Evolutionary conservation across 92 coral and sea anemone species (phyloP), one percentile per base, ranked within the genome.

Genomic region (Phenganax stokvisi): DNA sequence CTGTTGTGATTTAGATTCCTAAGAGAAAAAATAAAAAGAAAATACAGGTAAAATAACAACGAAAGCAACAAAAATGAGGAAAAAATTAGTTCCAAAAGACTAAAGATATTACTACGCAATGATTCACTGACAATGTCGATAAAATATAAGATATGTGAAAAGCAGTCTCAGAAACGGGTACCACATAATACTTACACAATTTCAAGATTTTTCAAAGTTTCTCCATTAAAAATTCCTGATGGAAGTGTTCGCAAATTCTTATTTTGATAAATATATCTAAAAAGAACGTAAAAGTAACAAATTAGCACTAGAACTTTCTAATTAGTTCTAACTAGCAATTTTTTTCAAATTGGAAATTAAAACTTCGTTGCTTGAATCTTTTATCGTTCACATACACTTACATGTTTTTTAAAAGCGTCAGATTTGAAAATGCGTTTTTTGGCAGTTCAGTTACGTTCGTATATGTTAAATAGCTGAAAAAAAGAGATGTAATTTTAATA

Each of bases 1-100:
- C 54, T 60, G 81, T 76, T 76, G 56, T 56, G 20, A 29, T 76
- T 58, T 2, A 76, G 53, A 13, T 30, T 52, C 4, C 81, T 76
- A 60, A 60, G 30, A 76, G 12, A 28, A 9, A 11, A 30, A 15
- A 56, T 17, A 27, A n/a, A 20, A 56, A n/a, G 6, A 16, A 54
- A 25, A 51, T 27, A 75, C 8, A 3, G 53, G 20, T 68, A 20
- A 3, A 64, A 44, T 17, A n/a, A 64, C 8, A 64, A 9, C 67
- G 25, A 61, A 15, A 61, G 13, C 8, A 61, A 15, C 9, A 7
- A 61, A 28, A 61, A 61, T 12, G 13, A 37, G 5, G 2, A 5
- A 37, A 37, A 37, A 37, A 37, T 67, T 20, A 20, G 25, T 20
- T 20, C 25, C 25, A 20, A 20, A 20, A 20, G 25, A 20, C 25